Evolutionary conservation across 2,797 vertebrate genomes (phyloP), one percentile per base, ranked within the genome.

Genomic region (Aldrovandia affinis): DNA sequence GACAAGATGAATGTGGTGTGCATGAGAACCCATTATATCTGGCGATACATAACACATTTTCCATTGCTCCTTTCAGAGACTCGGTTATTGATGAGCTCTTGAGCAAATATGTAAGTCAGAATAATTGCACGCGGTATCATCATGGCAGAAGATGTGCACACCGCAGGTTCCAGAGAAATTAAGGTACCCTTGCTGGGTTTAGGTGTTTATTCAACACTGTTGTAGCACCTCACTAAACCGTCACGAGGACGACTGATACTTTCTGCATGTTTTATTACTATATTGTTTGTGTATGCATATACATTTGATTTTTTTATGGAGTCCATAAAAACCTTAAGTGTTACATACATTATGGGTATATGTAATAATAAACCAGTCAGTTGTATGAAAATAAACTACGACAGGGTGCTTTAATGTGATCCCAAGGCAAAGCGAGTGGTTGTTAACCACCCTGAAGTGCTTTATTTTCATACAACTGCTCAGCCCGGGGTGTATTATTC

Each of bases 1-100:
- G 10, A 80, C 86, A 85, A 92, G 92, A 93, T 92, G 91, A 90
- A 93, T 92, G 88, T 89, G 84, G 89, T 85, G 84, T 44, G 89
- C 88, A 90, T 83, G 83, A 89, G 89, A 89, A 86, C 77, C 89
- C 90, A 90, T 93, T 94, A 93, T 91, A 89, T 88, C 82, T 47
- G 82, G 81, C 44, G 75, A 87, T 89, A 88, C 82, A 87, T 85
- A 89, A 91, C 88, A 30, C 75, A 78, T 85, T 87, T 87, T 85
- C 91, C 91, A 83, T 85, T 86, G 88, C 89, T 91, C 86, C 85
- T 84, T 87, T 89, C 87, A 85, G 84, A 84, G 83, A 83, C 85
- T 84, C 81, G 86, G 77, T 84, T 84, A 90, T 92, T 88, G 88
- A 89, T 89, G 55, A 77, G 82, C 0, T 85, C 65, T 83, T 84